phyloP scores from a whole-genome alignment of 2,888 invertebrate species.

The Andrena dorsata region DNA sequence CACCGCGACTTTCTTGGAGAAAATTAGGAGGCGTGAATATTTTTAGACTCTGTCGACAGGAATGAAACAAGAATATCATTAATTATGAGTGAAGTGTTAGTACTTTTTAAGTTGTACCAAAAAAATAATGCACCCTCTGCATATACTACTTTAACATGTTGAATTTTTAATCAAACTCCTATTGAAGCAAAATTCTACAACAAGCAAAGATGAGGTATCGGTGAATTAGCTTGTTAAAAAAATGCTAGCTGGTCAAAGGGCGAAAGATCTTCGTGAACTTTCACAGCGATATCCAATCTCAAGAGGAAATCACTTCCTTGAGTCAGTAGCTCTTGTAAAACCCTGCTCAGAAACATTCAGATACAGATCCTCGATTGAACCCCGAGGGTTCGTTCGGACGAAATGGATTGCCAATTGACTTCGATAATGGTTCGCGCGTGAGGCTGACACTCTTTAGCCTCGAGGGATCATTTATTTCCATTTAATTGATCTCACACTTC shows the following conservation, averaged over 20 bases:
- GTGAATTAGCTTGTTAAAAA: not conserved
- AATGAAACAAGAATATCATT: not conserved
- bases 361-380: not conserved
- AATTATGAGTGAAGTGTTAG: not conserved
- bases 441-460: not conserved
- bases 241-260: too few species aligned
- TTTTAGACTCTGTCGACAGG: not conserved
- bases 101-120: not conserved
- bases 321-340: too few species aligned
- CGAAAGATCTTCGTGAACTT: too few species aligned
- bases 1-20: not conserved
- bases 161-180: not conserved
- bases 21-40: not conserved
- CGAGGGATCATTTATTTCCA: too few species aligned
- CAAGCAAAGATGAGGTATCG: not conserved
- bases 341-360: not conserved
- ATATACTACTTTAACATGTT: not conserved
- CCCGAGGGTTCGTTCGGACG: constrained; percentile 1
- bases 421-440: constrained; percentile 1
- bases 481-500: constrained; percentile 12
- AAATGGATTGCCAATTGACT: constrained; percentile 11
- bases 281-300: too few species aligned
- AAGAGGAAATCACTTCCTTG: too few species aligned
- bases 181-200: not conserved
- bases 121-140: not conserved